Base-by-base conservation (phyloP, 2,113 vertebrate species). In the Cervus canadensis region DNA sequence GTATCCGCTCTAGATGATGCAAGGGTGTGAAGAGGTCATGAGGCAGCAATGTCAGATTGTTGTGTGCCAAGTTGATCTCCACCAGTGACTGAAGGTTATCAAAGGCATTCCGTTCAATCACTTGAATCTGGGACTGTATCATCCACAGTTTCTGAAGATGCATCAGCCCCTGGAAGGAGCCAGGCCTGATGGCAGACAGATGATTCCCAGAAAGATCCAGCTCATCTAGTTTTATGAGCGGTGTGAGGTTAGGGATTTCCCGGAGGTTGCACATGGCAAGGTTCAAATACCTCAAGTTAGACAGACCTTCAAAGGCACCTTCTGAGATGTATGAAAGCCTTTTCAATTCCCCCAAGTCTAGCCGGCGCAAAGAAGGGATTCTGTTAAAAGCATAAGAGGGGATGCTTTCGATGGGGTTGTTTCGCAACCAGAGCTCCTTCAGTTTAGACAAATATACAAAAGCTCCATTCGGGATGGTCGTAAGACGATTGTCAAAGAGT, bases 221-320 rank as follows among this genome's bases (percentile, higher is more conserved):
- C 98, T 99, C 99, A 98, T 99, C 99, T 97, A 99, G 98, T 98
- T 99, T 99, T 91, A 99, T 99, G 97, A 99, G 99, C 0, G 99
- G 99, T 11, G 99, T 99, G 96, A 99, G 99, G 98, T 99, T 99
- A 98, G 99, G 99, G 98, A 99, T 99, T 98, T 99, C 99, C 90
- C 99, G 99, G 97, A 99, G 99, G 98, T 99, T 99, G 99, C 99
- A 99, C 99, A 99, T 99, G 98, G 99, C 99, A 98, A 99, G 99
- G 98, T 99, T 99, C 99, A 99, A 99, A 99, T 99, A 99, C 97
- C 99, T 99, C 98, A 99, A 99, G 98, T 99, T 99, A 95, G 99
- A 99, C 93, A 99, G 99, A 99, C 99, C 99, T 99, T 99, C 99
- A 98, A 99, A 99, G 98, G 99, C 99, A 98, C 99, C 99, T 99